Evolutionary conservation across 1,140 invertebrate species (phyloP).

Genomic region (Drosophila sturtevanti): DNA sequence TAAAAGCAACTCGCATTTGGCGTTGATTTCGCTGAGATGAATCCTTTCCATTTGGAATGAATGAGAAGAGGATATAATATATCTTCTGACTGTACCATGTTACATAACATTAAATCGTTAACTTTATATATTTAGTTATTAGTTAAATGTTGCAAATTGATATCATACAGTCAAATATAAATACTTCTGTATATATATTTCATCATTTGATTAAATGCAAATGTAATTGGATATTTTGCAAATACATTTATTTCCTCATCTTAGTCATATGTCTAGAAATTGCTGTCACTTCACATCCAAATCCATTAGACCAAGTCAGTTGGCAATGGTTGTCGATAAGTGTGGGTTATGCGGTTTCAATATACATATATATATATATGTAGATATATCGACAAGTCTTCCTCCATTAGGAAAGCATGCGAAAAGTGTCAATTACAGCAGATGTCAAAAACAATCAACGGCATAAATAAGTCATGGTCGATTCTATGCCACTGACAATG

Average conservation of each 20-base stretch:
- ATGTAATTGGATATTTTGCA: slow-evolving; percentile 60
- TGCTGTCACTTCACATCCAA: slow-evolving; percentile 30
- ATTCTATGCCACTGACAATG: slow-evolving; percentile 10
- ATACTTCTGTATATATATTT: background rate
- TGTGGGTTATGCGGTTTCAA: slow-evolving; percentile 46
- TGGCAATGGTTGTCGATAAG: slow-evolving; percentile 18
- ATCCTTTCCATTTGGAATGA: background rate
- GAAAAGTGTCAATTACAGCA: slow-evolving; percentile 74
- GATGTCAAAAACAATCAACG: slow-evolving; percentile 74
- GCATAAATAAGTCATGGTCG: slow-evolving; percentile 67
- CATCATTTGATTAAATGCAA: slow-evolving; percentile 36
- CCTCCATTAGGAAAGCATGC: slow-evolving; percentile 55
- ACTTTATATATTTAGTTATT: slow-evolving; percentile 18
- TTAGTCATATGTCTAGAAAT: slow-evolving; percentile 31
- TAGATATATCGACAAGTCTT: slow-evolving; percentile 22
- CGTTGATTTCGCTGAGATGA: slow-evolving; percentile 51
- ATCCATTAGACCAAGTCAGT: slow-evolving; percentile 42
- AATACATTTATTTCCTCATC: slow-evolving; percentile 28
- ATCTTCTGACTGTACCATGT: background rate
- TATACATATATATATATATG: background rate
- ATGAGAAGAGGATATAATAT: background rate
- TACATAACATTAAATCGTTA: background rate
- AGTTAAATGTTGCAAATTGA: slow-evolving; percentile 39
- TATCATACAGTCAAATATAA: slow-evolving; percentile 2
- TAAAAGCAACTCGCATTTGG: slow-evolving; percentile 63